Evolutionary conservation across 1,140 invertebrate species (phyloP), one percentile per base, ranked within the genome.

Genomic region (Cyclina sinensis): DNA sequence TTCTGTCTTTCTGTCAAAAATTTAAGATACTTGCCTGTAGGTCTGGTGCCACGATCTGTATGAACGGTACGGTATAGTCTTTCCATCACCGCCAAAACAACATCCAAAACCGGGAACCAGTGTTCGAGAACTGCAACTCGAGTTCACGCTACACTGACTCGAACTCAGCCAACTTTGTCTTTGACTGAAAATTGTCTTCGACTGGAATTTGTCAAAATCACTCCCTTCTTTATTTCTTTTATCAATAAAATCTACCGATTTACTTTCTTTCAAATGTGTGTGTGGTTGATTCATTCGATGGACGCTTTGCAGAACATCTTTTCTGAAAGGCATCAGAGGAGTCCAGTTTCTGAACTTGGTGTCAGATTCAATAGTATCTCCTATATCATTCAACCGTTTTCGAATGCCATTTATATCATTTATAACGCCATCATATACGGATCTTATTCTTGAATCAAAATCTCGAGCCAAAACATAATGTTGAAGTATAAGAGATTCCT

Each of bases 171-270:
- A 83, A 12, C 65, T 68, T 43, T 70, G 32, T 18, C 81, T 32
- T 12, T 81, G 48, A 46, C 79, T 43, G 35, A 62, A 65, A 43
- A 57, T n/a, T 30, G 32, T 62, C 46, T 83, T 83, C 9, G 59
- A 65, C 2, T 51, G 14, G 14, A 65, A 68, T n/a, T 70, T 83
- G 30, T 46, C 43, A 54, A 51, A 78, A 18, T 54, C 46, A 16
- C 14, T 78, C 35, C 32, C 74, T 11, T 78, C 74, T 32, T 7
- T 78, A 3, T 46, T 76, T 35, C 32, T 87, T 14, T 57, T 46
- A 70, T 87, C 85, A n/a, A 80, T 57, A 80, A 87, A 87, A 68
- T 87, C 85, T 11, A 87, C 74, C 16, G 85, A 87, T 54, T 80
- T 87, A 54, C 85, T 87, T 18, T 21, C 14, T 78, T 80, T 87